Evolutionary conservation across 2,888 invertebrate genomes (phyloP), one percentile per base, ranked within the genome.

Genomic region (Gryllus longicercus): DNA sequence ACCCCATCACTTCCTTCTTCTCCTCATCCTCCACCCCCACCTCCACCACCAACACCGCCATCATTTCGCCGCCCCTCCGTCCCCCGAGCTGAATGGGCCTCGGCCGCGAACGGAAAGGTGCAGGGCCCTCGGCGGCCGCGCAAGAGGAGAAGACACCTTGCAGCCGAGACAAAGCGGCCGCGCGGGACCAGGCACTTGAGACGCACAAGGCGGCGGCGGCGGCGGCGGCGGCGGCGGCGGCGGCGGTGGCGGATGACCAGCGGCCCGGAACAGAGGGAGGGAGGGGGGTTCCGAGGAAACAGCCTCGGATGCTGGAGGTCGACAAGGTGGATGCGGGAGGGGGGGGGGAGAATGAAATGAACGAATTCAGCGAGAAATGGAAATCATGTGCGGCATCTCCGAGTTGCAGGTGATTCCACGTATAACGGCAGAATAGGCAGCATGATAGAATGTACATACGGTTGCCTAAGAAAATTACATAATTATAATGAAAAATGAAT

Each of bases 121-220:
- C n/a, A 63, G 8, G 38, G 63, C n/a, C 63, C 4, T 5, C 12
- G n/a, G 63, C 63, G 8, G 63, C n/a, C 63, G 16, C n/a, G 63
- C 63, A 63, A 63, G 63, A 63, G n/a, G 63, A 63, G 63, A 63
- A 63, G 63, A 63, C 63, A 63, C 63, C 63, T 63, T 63, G 63
- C 63, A 63, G n/a, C 63, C 63, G 63, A 63, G 63, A 63, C 63
- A 63, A 63, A 63, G 63, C n/a, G 16, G 14, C 63, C 63, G 63
- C 63, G 63, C 8, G 63, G 63, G 63, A n/a, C 14, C 14, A 63
- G 63, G 63, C 63, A 63, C 63, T 63, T 63, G 63, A 63, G 63
- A 63, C 63, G 63, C 16, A 14, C 14, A n/a, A 14, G 63, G 63
- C 16, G 63, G 63, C 38, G 38, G 25, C 25, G 63, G 63, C 63